Percentiles rank a stretch among this genome's conserved stretches.
phyloP scores from a whole-genome alignment of 2,888 invertebrate species.

The Drosophila acutilabella region DNA sequence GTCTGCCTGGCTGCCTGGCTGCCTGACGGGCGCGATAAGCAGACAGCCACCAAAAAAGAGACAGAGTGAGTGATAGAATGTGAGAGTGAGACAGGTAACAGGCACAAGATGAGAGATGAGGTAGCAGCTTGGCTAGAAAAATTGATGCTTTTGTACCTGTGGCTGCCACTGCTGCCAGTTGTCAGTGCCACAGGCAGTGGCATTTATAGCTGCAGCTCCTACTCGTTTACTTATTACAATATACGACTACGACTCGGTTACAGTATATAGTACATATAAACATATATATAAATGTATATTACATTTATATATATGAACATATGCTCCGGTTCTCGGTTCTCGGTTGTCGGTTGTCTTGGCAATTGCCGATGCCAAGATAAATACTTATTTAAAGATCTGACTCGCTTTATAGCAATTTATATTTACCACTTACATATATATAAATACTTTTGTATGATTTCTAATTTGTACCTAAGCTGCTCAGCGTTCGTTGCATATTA shows the following conservation, averaged over 20 bases:
- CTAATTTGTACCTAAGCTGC: too few species aligned
- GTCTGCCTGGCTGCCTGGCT: constrained; percentile 10
- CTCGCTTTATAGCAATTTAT: constrained; percentile 5
- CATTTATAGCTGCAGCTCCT: constrained; percentile 9
- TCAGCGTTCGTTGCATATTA: too few species aligned
- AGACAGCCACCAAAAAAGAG: constrained; percentile 27
- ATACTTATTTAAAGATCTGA: constrained; percentile 14
- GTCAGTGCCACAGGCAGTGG: constrained; percentile 8
- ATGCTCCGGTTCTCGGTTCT: neutral
- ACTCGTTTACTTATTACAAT: constrained; percentile 19
- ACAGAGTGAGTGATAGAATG: neutral
- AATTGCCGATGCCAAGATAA: constrained; percentile 1
- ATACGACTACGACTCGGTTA: neutral
- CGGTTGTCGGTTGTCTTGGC: constrained; percentile 1
- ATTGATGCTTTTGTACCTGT: constrained; percentile 30
- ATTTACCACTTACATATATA: neutral
- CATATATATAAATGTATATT: neutral
- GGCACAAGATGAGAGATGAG: constrained; percentile 9
- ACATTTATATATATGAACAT: neutral
- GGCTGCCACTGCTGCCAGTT: constrained; percentile 6
- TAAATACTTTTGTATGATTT: too few species aligned
- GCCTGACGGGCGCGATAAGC: constrained; percentile 49
- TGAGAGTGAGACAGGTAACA: neutral
- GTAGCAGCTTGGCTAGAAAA: constrained; percentile 35
- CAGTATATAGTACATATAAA: neutral